Percentiles rank a stretch among this genome's conserved stretches.
Evolutionary conservation across 2,888 invertebrate genomes (phyloP).

Genomic region (Exocentrus adspersus): DNA sequence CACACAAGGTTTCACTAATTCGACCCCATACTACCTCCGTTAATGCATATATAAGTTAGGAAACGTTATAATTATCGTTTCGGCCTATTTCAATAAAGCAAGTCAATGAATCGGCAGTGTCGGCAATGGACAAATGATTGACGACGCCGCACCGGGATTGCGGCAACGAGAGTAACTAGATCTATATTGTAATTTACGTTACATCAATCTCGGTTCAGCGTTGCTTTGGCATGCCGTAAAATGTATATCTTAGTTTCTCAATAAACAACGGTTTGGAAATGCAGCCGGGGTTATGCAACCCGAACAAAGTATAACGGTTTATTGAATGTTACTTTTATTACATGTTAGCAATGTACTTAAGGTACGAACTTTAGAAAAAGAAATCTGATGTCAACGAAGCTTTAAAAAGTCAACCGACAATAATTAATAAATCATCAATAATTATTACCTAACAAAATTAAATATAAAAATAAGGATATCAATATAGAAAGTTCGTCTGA

Average conservation of each 20-base stretch:
- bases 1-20: too few species aligned
- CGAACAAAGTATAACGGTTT: constrained; percentile 18
- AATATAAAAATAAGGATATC: too few species aligned
- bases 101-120: constrained; percentile 23
- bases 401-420: too few species aligned
- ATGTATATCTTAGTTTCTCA: constrained; percentile 35
- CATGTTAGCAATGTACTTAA: too few species aligned
- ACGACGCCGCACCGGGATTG: constrained; percentile 23
- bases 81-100: constrained; percentile 20
- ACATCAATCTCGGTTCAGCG: constrained; percentile 34
- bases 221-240: constrained; percentile 19
- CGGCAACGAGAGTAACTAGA: constrained; percentile 30
- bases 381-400: too few species aligned
- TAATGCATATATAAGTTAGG: too few species aligned
- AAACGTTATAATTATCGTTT: not conserved
- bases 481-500: too few species aligned
- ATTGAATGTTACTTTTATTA: constrained; percentile 12
- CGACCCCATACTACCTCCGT: too few species aligned
- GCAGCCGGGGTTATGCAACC: constrained; percentile 13
- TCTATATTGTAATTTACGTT: constrained; percentile 36
- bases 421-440: too few species aligned
- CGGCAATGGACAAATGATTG: constrained; percentile 31
- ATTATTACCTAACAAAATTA: too few species aligned
- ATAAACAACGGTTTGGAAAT: constrained; percentile 26
- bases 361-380: too few species aligned